Percentiles rank a stretch among this genome's conserved stretches.
phyloP scores from a whole-genome alignment of 2,888 invertebrate species.

The Tenodera sinensis region DNA sequence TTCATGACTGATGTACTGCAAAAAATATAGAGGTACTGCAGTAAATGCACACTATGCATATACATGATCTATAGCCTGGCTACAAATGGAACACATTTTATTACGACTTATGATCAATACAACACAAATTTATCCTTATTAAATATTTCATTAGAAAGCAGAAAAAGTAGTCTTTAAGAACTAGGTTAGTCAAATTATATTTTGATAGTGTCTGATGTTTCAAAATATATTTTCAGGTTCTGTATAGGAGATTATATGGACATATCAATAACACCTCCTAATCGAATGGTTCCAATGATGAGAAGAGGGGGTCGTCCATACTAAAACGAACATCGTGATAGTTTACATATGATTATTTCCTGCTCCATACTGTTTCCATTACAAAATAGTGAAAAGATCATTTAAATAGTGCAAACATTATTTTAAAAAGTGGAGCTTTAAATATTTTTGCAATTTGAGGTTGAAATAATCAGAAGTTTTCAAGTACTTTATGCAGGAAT shows the following conservation, averaged over 20 bases:
- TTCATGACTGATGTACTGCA: no score
- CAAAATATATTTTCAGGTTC: conserved; percentile 56
- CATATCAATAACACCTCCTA: conserved; percentile 87
- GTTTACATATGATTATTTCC: not conserved
- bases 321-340: conserved; percentile 32
- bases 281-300: conserved; percentile 63
- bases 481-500: no score
- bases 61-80: no score
- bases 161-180: not conserved
- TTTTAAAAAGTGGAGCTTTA: no score
- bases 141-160: not conserved
- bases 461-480: no score
- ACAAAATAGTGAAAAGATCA: not conserved
- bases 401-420: not conserved
- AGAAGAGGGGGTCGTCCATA: conserved; percentile 50
- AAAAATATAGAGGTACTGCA: no score
- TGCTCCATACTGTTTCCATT: not conserved
- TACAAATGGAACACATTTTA: no score
- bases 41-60: no score
- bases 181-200: not conserved
- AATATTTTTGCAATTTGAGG: no score
- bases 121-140: not conserved
- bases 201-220: not conserved
- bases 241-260: conserved; percentile 96
- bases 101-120: not conserved